A percentile compares a stretch with the other conserved stretches of the same genome.
These are phyloP conservation scores for Leucania comma DNA, from an alignment of 2,888 invertebrate genomes.

Conservation along the genomic window DNA sequence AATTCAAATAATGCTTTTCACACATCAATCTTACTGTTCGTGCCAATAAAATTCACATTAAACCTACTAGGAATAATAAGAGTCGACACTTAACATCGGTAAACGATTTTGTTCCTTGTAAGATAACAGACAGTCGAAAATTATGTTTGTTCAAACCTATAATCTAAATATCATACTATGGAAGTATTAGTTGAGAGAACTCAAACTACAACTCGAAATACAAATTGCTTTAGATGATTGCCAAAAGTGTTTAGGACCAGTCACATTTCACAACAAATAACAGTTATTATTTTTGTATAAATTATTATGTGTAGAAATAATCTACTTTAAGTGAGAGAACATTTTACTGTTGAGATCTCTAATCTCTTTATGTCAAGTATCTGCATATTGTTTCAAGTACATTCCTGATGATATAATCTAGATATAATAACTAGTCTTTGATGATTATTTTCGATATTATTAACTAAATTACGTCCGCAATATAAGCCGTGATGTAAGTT, in stretches of 20 bases:
- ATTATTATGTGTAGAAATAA: conserved; percentile 29
- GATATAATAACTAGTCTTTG: conserved; percentile 1
- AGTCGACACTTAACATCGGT: background rate
- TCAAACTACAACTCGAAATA: conserved; percentile 17
- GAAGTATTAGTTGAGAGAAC: conserved; percentile 1
- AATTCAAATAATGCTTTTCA: conserved; percentile 54
- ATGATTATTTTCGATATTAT: conserved; percentile 14
- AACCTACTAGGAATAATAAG: conserved; percentile 21
- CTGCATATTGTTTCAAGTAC: background rate
- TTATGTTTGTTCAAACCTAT: conserved; percentile 1
- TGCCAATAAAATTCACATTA: conserved; percentile 50
- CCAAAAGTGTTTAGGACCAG: conserved; percentile 28
- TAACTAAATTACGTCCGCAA: conserved; percentile 20
- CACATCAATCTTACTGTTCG: conserved; percentile 45
- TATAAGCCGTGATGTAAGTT: conserved; percentile 6
- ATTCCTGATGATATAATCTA: conserved; percentile 12
- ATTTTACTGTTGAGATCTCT: background rate
- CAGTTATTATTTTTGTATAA: conserved; percentile 18
- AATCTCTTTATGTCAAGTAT: conserved; percentile 3
- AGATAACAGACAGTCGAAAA: conserved; percentile 1
- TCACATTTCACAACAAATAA: conserved; percentile 28
- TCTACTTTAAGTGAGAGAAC: conserved; percentile 5
- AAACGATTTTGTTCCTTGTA: conserved; percentile 6
- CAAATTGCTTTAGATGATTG: conserved; percentile 29
- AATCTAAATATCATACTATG: conserved; percentile 13